Evolutionary conservation across 1,140 invertebrate genomes (phyloP).

Genomic region (Ladona fulva): DNA sequence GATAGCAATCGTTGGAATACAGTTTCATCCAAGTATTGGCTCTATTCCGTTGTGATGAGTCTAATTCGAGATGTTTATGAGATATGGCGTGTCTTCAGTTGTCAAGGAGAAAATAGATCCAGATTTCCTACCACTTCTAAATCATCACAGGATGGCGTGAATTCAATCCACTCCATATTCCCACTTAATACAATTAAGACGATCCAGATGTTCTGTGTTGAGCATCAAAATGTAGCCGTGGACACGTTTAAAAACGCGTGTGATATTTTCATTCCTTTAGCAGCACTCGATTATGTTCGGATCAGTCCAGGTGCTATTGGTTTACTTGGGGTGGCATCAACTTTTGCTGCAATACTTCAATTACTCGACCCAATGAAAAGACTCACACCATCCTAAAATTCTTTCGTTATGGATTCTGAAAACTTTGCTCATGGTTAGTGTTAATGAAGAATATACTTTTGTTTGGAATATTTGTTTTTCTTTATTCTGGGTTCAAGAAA

Average conservation of each 20-base stretch:
- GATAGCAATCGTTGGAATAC: slow-evolving; percentile 50
- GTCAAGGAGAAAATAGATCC: background rate
- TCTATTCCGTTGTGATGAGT: slow-evolving; percentile 66
- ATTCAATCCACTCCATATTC: background rate
- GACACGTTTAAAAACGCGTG: slow-evolving; percentile 78
- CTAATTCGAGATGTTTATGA: slow-evolving; percentile 54
- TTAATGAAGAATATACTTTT: no score
- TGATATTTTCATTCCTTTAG: slow-evolving; percentile 75
- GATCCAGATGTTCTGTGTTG: background rate
- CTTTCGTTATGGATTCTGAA: no score
- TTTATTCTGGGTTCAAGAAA: no score
- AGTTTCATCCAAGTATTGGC: slow-evolving; percentile 67
- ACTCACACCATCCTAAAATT: slow-evolving; percentile 45
- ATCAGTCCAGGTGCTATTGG: slow-evolving; percentile 66
- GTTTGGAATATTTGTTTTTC: no score
- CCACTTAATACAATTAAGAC: background rate
- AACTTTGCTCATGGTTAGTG: no score
- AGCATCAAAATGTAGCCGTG: slow-evolving; percentile 32
- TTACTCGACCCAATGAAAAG: slow-evolving; percentile 63
- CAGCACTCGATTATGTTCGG: slow-evolving; percentile 62
- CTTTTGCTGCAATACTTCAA: slow-evolving; percentile 59
- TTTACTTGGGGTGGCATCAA: slow-evolving; percentile 66
- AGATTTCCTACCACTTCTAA: background rate
- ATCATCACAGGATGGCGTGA: slow-evolving; percentile 3
- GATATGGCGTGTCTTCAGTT: background rate